Conservation (phyloP, 2,113 vertebrate species). For the Ivindomyrus marchei region DNA sequence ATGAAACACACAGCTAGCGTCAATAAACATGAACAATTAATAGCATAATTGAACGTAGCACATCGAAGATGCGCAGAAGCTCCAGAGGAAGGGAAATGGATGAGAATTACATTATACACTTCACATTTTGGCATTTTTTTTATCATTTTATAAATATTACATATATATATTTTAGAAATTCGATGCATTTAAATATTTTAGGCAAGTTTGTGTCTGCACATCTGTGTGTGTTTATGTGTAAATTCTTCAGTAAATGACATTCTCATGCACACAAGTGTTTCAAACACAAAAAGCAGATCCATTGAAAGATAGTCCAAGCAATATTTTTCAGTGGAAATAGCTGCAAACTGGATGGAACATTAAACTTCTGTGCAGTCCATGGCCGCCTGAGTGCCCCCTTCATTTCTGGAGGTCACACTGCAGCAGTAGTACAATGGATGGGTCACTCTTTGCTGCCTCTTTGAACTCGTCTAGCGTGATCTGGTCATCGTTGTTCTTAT, state of each 20-base stretch:
- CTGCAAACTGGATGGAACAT: slow-evolving; percentile 99
- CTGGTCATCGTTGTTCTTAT: slow-evolving; percentile 99
- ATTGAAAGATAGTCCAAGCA: slow-evolving; percentile 99
- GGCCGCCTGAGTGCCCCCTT: slow-evolving; percentile 59
- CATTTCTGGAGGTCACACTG: slow-evolving; percentile 99
- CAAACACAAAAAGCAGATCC: slow-evolving; percentile 99
- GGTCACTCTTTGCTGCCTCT: slow-evolving; percentile 97
- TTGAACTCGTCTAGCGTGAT: slow-evolving; percentile 98
- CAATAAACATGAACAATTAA: slow-evolving; percentile 89
- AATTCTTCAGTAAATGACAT: slow-evolving; percentile 98
- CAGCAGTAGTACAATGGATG: slow-evolving; percentile 97
- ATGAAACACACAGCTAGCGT: slow-evolving; percentile 82
- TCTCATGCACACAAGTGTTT: slow-evolving; percentile 99
- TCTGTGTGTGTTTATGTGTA: slow-evolving; percentile 45
- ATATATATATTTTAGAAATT: slow-evolving; percentile 42
- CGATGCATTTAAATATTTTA: slow-evolving; percentile 48
- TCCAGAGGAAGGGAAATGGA: slow-evolving; percentile 67
- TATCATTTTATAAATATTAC: slow-evolving; percentile 63
- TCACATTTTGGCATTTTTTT: slow-evolving; percentile 86
- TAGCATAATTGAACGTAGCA: slow-evolving; percentile 73
- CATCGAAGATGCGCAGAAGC: slow-evolving; percentile 78
- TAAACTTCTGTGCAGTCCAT: slow-evolving; percentile 88
- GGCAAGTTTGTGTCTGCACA: slow-evolving; percentile 26
- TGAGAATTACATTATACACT: slow-evolving; percentile 85
- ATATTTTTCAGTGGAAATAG: slow-evolving; percentile 72